A percentile compares a stretch with the other conserved stretches of the same genome.
These are phyloP conservation scores for Ligdia adustata DNA, from an alignment of 2,888 invertebrate species.

Conservation along the genomic window DNA sequence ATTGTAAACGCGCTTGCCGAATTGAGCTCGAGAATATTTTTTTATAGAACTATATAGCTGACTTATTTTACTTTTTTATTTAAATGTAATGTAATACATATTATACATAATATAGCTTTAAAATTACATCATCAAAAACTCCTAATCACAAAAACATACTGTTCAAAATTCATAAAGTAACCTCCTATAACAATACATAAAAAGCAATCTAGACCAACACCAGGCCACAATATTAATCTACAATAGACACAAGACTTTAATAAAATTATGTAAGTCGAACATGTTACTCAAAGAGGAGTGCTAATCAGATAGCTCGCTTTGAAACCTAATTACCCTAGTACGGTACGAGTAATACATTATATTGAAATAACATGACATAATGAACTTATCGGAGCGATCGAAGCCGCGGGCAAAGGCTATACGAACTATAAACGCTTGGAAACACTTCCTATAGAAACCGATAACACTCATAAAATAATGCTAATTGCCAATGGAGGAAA, in stretches of 20 bases:
- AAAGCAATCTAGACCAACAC: slow-evolving; percentile 16
- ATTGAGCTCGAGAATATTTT: no score
- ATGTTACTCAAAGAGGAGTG: slow-evolving; percentile 6
- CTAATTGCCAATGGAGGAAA: no score
- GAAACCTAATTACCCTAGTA: slow-evolving; percentile 11
- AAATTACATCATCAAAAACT: no score
- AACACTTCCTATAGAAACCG: no score
- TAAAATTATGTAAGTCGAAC: slow-evolving; percentile 7
- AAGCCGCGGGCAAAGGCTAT: not conserved
- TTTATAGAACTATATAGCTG: no score
- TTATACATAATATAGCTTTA: no score
- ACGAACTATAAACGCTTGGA: not conserved
- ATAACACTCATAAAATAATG: no score
- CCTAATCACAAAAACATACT: not conserved
- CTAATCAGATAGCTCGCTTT: slow-evolving; percentile 16
- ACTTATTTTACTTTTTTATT: no score
- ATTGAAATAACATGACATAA: slow-evolving; percentile 8
- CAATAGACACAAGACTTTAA: not conserved
- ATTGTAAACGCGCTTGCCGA: no score
- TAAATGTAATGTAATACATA: no score
- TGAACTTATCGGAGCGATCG: not conserved
- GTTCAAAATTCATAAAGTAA: not conserved
- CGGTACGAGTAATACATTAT: slow-evolving; percentile 5
- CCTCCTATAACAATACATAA: slow-evolving; percentile 4
- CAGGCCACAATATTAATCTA: not conserved